Conservation (phyloP, 2,797 vertebrate species). For the Muscicapa striata region DNA sequence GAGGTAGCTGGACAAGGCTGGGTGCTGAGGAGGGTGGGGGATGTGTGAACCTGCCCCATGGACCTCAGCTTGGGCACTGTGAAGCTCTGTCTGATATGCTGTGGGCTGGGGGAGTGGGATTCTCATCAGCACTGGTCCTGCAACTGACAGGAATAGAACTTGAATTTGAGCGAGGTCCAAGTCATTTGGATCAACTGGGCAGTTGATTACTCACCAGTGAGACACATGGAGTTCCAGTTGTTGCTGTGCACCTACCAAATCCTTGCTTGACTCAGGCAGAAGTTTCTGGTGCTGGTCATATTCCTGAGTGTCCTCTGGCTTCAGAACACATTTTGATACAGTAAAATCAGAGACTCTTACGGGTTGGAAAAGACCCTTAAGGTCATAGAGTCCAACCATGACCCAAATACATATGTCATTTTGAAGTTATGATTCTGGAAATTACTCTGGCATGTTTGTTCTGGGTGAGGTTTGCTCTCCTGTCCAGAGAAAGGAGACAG, state of each 20-base stretch:
- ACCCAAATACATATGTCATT: not conserved
- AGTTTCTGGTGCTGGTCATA: not conserved
- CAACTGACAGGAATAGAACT: not conserved
- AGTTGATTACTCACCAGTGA: accelerated
- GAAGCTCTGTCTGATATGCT: accelerated
- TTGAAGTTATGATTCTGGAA: not conserved
- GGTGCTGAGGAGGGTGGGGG: not conserved
- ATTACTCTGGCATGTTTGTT: not conserved
- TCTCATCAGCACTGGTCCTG: not conserved
- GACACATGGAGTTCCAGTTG: not conserved
- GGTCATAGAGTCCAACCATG: not conserved
- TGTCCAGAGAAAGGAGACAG: not conserved
- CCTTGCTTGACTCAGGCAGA: not conserved
- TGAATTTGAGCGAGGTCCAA: accelerated
- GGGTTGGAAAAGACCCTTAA: not conserved
- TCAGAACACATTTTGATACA: not conserved
- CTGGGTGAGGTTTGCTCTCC: not conserved
- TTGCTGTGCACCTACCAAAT: not conserved
- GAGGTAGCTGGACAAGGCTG: not conserved
- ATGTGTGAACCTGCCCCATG: accelerated
- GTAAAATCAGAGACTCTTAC: not conserved
- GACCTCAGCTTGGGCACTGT: accelerated
- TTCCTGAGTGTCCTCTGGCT: not conserved
- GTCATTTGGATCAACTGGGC: not conserved
- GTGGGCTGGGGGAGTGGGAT: not conserved